Conservation (phyloP, 2,113 vertebrate genomes). For the Campylomormyrus tamandua region DNA sequence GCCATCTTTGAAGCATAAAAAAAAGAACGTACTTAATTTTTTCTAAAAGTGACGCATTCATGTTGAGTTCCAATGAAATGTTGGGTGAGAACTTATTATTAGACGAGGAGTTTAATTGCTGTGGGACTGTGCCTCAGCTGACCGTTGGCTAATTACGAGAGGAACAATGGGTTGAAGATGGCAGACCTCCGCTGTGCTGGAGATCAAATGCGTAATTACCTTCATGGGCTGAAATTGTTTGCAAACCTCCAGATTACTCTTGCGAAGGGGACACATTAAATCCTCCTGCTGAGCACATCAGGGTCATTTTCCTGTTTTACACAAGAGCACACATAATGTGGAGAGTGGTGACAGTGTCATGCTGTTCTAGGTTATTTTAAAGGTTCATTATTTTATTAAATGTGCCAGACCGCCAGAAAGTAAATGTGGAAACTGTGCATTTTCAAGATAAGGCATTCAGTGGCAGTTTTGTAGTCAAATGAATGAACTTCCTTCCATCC, state of each 20-base stretch:
- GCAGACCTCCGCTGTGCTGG: conserved; percentile 14
- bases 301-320: not conserved
- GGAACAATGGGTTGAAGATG: conserved; percentile 31
- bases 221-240: conserved; percentile 11
- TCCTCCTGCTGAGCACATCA: not conserved
- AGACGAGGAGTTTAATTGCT: conserved; percentile 36
- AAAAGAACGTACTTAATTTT: conserved; percentile 16
- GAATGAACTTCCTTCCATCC: not conserved
- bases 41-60: conserved; percentile 22
- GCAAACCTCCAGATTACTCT: not conserved
- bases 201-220: conserved; percentile 24
- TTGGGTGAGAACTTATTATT: conserved; percentile 34
- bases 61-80: not conserved
- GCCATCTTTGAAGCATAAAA: not conserved
- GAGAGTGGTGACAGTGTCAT: not conserved
- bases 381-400: not conserved
- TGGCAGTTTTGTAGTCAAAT: not conserved
- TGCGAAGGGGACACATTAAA: not conserved
- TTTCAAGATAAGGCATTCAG: not conserved
- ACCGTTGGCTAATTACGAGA: conserved; percentile 37
- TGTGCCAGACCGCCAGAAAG: not conserved
- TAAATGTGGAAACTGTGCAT: not conserved
- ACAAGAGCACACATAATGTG: not conserved
- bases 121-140: conserved; percentile 27
- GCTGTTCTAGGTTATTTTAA: not conserved